Conservation (phyloP, 2,888 invertebrate species). For the Melangyna quadrimaculata region DNA sequence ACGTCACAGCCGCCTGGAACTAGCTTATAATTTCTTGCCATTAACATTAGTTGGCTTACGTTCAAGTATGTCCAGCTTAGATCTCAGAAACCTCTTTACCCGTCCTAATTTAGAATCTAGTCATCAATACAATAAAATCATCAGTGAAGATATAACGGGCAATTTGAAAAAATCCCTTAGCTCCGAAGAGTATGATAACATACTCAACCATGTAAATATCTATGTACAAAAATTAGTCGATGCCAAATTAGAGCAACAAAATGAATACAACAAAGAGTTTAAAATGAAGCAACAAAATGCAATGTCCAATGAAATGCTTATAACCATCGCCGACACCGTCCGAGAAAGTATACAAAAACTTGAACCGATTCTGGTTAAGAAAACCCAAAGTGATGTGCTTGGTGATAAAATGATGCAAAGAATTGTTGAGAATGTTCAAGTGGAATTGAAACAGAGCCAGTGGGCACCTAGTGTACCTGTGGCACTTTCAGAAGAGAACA, state of each 20-base stretch:
- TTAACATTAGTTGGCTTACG: conserved; percentile 75
- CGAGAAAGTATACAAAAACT: conserved; percentile 76
- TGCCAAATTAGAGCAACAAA: conserved; percentile 76
- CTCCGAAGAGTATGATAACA: conserved; percentile 78
- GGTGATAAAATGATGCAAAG: conserved; percentile 76
- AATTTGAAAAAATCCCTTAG: conserved; percentile 76
- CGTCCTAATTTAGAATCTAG: conserved; percentile 46
- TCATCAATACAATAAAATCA: conserved; percentile 57
- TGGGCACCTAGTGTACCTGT: conserved; percentile 70
- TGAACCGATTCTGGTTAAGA: conserved; percentile 65
- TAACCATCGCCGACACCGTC: conserved; percentile 76
- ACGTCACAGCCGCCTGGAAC: conserved; percentile 78
- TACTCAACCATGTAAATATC: conserved; percentile 78
- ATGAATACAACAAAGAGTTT: conserved; percentile 31
- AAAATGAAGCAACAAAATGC: conserved; percentile 53
- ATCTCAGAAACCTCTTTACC: conserved; percentile 72
- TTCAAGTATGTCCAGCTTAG: conserved; percentile 72
- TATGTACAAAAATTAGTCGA: conserved; percentile 79
- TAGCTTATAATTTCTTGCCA: conserved; percentile 75
- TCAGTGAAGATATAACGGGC: conserved; percentile 53
- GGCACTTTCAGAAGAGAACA: conserved; percentile 77
- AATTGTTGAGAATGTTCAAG: conserved; percentile 76
- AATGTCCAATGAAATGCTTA: conserved; percentile 75
- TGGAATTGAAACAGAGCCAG: conserved; percentile 73
- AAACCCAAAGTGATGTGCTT: conserved; percentile 72